Base-by-base conservation (phyloP, 2,888 invertebrate species). In the Zygothrica quintamaculata region DNA sequence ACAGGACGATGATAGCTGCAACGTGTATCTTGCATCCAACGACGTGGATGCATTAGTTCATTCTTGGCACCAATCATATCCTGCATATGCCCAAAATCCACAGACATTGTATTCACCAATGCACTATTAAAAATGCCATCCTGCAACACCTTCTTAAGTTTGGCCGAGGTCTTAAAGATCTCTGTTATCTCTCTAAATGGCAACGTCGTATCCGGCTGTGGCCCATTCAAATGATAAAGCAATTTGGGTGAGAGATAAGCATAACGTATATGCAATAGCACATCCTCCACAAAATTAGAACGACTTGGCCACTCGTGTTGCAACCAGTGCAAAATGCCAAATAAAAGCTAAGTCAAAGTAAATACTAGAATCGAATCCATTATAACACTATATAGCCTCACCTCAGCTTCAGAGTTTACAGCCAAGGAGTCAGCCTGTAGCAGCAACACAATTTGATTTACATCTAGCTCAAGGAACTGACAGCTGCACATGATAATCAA, bases 51-150 rank as follows among this genome's bases (percentile, higher is more conserved):
- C 7, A n/a, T n/a, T 5, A n/a, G 5, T 8, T 29, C n/a, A 5
- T 29, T 29, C 9, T 29, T 22, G 5, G 3, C 5, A 5, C 18
- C 18, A 3, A 22, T 22, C 18, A 22, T 22, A 22, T 22, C 18
- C 2, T 22, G 2, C 18, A 3, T 22, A 5, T 22, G 18, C 18
- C 18, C 18, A 22, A 22, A 22, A 22, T 22, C 18, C 7, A 29
- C n/a, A n/a, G 29, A 3, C 3, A 3, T 29, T 5, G 29, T 9
- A 5, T 29, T 29, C 1, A 29, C 29, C 5, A n/a, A 29, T 1
- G 29, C 29, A 29, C 29, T 29, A 9, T 29, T 29, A 29, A 29
- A 29, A 9, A 29, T 29, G 29, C 29, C 29, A 29, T 29, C 29
- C 29, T 29, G 29, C 9, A 29, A 2, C 7, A 29, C 9, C 5